Conservation (phyloP, 2,797 vertebrate species). For the Darevskia mixta region DNA sequence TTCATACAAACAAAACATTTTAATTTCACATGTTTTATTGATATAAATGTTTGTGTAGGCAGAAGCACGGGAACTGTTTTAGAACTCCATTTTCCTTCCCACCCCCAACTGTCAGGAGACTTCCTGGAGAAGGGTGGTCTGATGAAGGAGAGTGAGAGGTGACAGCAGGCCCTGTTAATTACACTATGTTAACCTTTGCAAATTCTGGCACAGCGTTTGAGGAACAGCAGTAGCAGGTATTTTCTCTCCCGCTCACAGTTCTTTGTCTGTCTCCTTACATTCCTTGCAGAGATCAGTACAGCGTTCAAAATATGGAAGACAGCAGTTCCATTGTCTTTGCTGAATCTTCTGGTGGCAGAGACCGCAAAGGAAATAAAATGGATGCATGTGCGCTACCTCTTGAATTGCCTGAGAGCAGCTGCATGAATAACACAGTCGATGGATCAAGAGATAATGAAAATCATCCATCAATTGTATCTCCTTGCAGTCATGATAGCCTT, state of each 20-base stretch:
- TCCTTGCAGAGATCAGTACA: conserved; percentile 61
- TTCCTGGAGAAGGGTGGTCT: no score
- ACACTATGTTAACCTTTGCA: background rate
- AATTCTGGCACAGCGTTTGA: background rate
- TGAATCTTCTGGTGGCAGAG: conserved; percentile 51
- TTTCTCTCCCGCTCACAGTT: background rate
- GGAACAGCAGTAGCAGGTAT: background rate
- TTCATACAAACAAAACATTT: background rate
- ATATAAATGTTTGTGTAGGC: background rate
- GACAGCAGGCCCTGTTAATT: no score
- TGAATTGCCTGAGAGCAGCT: conserved; percentile 41
- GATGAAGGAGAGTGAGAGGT: no score
- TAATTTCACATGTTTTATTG: background rate
- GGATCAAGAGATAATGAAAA: conserved; percentile 32
- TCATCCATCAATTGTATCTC: background rate
- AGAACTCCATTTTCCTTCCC: no score
- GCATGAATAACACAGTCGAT: conserved; percentile 37
- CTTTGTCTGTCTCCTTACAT: background rate
- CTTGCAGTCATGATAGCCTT: conserved; percentile 34
- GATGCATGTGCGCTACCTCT: conserved; percentile 30
- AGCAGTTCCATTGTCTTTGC: conserved; percentile 90
- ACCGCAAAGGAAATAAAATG: conserved; percentile 13
- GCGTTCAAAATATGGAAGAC: conserved; percentile 74
- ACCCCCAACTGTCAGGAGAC: no score
- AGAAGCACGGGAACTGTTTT: background rate